These are phyloP conservation scores for Oreochromis grahami DNA, from an alignment of 2,797 vertebrate genomes.

Conservation along the genomic window DNA sequence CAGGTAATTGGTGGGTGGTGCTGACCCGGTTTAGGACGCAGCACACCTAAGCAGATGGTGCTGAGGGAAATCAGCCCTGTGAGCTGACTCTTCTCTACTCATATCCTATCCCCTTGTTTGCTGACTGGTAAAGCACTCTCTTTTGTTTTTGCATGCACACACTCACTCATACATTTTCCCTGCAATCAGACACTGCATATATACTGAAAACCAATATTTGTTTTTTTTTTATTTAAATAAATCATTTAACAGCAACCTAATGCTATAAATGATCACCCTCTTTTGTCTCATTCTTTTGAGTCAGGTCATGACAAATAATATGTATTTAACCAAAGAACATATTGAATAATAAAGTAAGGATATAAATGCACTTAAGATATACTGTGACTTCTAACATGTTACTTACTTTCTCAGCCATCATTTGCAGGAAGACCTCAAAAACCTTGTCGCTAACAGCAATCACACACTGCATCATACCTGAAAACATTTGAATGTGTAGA, in stretches of 20 bases:
- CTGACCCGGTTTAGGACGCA: background rate
- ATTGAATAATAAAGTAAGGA: background rate
- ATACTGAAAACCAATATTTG: background rate
- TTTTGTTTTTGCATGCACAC: background rate
- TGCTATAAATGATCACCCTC: background rate
- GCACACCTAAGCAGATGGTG: background rate
- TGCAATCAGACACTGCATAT: background rate
- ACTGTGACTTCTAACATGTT: background rate
- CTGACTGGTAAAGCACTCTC: background rate
- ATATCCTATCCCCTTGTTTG: background rate
- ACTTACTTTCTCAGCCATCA: conserved; percentile 97
- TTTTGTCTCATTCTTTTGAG: background rate
- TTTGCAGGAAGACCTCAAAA: conserved; percentile 97
- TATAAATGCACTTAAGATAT: background rate
- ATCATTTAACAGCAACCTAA: background rate
- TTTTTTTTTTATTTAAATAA: background rate
- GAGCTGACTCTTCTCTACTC: background rate
- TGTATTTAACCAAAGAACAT: background rate
- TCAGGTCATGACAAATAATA: background rate
- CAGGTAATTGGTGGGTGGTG: background rate
- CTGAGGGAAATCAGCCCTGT: background rate
- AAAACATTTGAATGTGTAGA: background rate
- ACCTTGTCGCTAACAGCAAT: conserved; percentile 96
- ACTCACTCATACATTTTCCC: background rate
- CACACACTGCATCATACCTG: conserved; percentile 98